Evolutionary conservation across 2,888 invertebrate genomes (phyloP), one percentile per base, ranked within the genome.

Genomic region (Lepidocyrtinus sp.): DNA sequence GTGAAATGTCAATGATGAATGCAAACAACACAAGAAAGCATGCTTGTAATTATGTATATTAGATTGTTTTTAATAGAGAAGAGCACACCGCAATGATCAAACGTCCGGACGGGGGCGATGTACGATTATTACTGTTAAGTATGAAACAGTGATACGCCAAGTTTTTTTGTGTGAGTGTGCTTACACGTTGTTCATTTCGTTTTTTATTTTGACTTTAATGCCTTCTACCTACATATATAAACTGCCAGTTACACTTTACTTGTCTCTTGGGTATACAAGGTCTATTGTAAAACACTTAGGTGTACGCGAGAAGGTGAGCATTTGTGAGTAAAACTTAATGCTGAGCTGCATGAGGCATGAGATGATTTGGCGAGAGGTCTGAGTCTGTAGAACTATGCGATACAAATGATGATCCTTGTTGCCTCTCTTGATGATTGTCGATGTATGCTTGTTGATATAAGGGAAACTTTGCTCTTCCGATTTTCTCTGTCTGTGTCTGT

Each of bases 21-120:
- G 46, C 15, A 26, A 26, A 68, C 27, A 50, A 69, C 69, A 75
- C 68, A 76, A 70, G 36, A 59, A 36, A 36, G 36, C 36, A 36
- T 36, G 36, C 36, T 7, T 36, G 36, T 36, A 36, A 36, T 36
- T 36, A 36, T 36, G 36, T 36, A 36, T 36, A 36, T 36, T 36
- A 36, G n/a, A 70, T 71, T 77, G 71, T 77, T 71, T 69, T 74
- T 65, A 59, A 55, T 46, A 71, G 36, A 36, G 36, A 36, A 12
- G 36, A 36, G 36, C 36, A 77, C 77, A 78, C 77, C 72, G 71
- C 77, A 68, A 68, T 72, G 77, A 78, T 72, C 72, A 77, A 78
- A 78, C 77, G 77, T 78, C 77, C 77, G 77, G 77, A 78, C 77
- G 77, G 72, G 77, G 77, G 77, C 77, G 77, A 78, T 78, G 77